A percentile compares a stretch with the other conserved stretches of the same genome.
Evolutionary conservation across 2,888 invertebrate genomes (phyloP).

Genomic region (Dasysyrphus tricinctus): DNA sequence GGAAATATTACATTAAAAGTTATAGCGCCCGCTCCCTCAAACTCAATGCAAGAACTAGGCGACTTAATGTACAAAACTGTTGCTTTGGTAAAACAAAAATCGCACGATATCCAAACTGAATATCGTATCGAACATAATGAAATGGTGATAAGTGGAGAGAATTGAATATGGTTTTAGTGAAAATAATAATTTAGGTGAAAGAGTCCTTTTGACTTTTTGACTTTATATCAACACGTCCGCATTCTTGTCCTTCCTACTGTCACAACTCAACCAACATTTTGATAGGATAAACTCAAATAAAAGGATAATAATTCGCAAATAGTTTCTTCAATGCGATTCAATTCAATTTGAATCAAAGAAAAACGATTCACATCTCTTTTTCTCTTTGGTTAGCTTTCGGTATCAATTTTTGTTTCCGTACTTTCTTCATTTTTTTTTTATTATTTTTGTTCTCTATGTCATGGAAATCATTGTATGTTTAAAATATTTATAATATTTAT

Average conservation of each 20-base stretch:
- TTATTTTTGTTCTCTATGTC: background rate
- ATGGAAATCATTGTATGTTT: constrained; percentile 38
- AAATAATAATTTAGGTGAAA: too few relatives aligned
- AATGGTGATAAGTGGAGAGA: too few relatives aligned
- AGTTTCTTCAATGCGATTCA: constrained; percentile 64
- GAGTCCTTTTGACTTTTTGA: too few relatives aligned
- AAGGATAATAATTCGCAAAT: constrained; percentile 69
- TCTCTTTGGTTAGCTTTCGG: constrained; percentile 9
- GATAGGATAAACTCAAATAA: constrained; percentile 56
- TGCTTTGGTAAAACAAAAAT: too few relatives aligned
- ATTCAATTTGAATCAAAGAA: constrained; percentile 72
- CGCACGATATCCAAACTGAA: too few relatives aligned
- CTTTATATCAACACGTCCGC: too few relatives aligned
- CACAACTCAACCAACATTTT: constrained; percentile 4
- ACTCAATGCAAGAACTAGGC: too few relatives aligned
- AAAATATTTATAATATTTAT: constrained; percentile 48
- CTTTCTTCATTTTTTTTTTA: background rate
- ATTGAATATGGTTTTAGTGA: too few relatives aligned
- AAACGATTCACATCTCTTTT: constrained; percentile 52
- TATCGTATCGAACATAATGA: too few relatives aligned
- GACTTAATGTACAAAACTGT: too few relatives aligned
- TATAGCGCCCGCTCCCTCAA: too few relatives aligned
- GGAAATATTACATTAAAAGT: too few relatives aligned
- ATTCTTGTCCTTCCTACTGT: constrained; percentile 32
- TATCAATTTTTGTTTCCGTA: constrained; percentile 30